Base-by-base conservation (phyloP, 2,888 invertebrate genomes). In the Oegoconia quadripuncta region DNA sequence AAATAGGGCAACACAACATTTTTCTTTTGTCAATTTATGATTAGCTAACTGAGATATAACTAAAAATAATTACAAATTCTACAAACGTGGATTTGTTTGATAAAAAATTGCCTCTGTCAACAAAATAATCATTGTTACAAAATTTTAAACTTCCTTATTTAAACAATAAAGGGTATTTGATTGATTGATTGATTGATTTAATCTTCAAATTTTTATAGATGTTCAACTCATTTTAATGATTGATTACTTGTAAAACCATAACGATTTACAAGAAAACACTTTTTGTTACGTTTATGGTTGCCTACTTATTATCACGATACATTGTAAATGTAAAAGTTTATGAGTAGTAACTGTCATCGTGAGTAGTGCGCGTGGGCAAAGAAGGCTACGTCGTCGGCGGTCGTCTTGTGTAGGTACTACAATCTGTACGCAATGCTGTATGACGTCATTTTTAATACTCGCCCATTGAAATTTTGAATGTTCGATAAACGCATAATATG, bases 261-360 rank as follows among this genome's bases (percentile, higher is more conserved):
- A 27, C n/a, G n/a, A 14, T 27, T 17, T 23, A 9, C 23, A 34
- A 17, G 34, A 27, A 27, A 34, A 34, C 27, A 34, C 18, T 34
- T 23, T 13, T 16, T 16, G 22, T 16, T 15, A 14, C 17, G 17
- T 38, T 34, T 32, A 38, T 32, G 11, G 28, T 26, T 36, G 34
- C 25, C 18, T 27, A 18, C 33, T 36, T 47, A 40, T 44, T 46
- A 44, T 28, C 25, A 37, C 9, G 5, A 17, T 6, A 18, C 30
- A 30, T 30, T 30, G 44, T 43, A 39, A 42, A 25, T 47, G 34
- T 41, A 44, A 39, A 29, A 38, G 41, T 55, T 52, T 51, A 54
- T 50, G 52, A 52, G 47, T 46, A 51, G 48, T 50, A 46, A 48
- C 51, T 60, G 59, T 59, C 59, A 50, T 46, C 39, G 46, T 42